Percentiles rank a stretch among this genome's conserved stretches.
Conservation (phyloP, 2,113 vertebrate species). For the Oreochromis spilurus region DNA sequence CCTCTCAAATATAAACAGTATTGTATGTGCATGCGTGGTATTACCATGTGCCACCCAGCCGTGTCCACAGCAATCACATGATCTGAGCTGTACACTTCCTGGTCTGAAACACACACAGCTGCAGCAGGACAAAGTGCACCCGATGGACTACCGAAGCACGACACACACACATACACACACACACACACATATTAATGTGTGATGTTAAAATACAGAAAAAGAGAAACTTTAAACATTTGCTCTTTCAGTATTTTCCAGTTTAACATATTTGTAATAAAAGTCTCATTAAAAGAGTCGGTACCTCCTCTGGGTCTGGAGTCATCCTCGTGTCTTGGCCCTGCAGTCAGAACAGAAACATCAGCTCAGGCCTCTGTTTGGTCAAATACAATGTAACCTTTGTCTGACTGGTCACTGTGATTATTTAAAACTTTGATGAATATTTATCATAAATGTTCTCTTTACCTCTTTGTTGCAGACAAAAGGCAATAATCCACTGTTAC, state of each 20-base stretch:
- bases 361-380: background rate
- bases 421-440: background rate
- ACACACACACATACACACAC: background rate
- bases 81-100: constrained; percentile 22
- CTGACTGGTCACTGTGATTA: background rate
- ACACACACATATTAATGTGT: too few species aligned
- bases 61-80: constrained; percentile 58
- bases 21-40: background rate
- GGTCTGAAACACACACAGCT: constrained; percentile 42
- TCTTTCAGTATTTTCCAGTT: background rate
- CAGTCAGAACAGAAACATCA: background rate
- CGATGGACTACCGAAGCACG: background rate
- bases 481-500: too few species aligned
- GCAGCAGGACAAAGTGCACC: constrained; percentile 33
- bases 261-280: background rate
- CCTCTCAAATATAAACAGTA: background rate
- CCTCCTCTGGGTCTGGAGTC: constrained; percentile 22
- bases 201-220: too few species aligned
- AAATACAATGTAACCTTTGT: background rate
- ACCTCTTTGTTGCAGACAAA: background rate
- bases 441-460: background rate
- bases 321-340: constrained; percentile 27
- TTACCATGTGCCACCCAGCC: constrained; percentile 58
- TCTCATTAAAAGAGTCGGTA: background rate
- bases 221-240: background rate